Conservation (phyloP, 2,113 vertebrate genomes). For the Microtus oregoni region DNA sequence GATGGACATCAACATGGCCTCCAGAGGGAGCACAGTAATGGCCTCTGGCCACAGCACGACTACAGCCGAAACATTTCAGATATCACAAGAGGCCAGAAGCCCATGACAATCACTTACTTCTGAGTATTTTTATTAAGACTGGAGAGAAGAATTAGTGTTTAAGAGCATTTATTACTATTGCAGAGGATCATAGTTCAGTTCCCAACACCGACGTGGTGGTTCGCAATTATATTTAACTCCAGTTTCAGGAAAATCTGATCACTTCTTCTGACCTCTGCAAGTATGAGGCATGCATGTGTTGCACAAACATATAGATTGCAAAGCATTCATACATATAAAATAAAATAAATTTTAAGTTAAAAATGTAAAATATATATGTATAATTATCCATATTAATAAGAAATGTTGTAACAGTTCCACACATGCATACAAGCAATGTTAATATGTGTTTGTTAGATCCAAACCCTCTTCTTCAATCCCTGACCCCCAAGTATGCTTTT, state of each 20-base stretch:
- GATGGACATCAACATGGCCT: background rate
- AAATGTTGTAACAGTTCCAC: background rate
- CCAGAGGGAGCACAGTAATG: background rate
- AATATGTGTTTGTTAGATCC: background rate
- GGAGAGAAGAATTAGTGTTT: background rate
- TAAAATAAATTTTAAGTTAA: background rate
- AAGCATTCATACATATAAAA: background rate
- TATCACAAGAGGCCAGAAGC: background rate
- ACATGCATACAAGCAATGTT: background rate
- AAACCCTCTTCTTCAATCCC: background rate
- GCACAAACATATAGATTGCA: background rate
- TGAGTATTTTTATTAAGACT: background rate
- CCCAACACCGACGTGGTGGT: background rate
- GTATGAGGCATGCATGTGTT: background rate
- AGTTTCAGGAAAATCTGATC: background rate
- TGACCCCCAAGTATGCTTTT: background rate
- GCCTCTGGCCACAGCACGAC: background rate
- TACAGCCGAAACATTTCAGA: slow-evolving; percentile 10
- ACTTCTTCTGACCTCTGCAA: background rate
- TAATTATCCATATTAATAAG: background rate
- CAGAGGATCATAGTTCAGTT: background rate
- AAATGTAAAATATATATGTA: background rate
- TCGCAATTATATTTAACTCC: background rate
- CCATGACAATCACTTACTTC: background rate
- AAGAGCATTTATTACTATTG: background rate